Conservation (phyloP, 1,140 invertebrate species). For the Chironomus striatipennis region DNA sequence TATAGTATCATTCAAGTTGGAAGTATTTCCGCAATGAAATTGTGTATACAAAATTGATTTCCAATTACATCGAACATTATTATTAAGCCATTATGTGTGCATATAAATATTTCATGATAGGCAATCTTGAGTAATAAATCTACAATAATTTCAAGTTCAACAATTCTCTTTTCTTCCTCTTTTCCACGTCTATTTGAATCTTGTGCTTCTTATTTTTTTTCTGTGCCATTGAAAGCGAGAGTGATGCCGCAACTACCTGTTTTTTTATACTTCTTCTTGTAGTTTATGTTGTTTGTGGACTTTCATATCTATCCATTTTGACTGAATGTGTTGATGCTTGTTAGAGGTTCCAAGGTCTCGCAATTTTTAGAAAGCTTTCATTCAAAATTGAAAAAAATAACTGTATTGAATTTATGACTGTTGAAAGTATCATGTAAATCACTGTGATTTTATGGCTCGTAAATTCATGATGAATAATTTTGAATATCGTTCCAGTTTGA, state of each 20-base stretch:
- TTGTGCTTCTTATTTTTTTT: background rate
- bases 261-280: background rate
- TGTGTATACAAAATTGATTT: background rate
- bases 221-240: conserved; percentile 22
- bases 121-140: background rate
- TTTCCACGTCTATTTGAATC: background rate
- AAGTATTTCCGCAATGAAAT: background rate
- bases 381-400: no score
- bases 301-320: background rate
- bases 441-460: no score
- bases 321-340: no score
- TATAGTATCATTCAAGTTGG: background rate
- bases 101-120: background rate
- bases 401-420: no score
- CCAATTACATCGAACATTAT: background rate
- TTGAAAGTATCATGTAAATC: no score
- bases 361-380: no score
- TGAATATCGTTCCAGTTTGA: no score
- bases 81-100: background rate
- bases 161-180: background rate
- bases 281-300: background rate
- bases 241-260: conserved; percentile 9
- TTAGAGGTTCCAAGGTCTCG: no score
- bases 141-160: background rate
- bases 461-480: no score